Evolutionary conservation across 2,888 invertebrate species (phyloP).

Genomic region (Osmoderma eremita): DNA sequence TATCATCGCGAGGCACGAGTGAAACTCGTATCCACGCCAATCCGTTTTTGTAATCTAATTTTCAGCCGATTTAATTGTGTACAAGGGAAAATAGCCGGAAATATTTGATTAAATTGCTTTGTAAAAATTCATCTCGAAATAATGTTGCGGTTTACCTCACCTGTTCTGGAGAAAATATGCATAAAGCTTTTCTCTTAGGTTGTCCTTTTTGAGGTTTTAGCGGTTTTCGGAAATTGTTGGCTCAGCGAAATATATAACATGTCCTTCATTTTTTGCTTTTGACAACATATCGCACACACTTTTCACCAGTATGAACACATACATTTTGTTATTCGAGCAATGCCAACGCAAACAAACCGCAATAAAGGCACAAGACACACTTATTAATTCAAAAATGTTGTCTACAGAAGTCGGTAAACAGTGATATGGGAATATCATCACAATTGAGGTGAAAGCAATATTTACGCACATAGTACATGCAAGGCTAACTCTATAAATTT

Average conservation of each 20-base stretch:
- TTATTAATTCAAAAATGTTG: background rate
- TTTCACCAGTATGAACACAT: background rate
- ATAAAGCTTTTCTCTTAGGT: conserved; percentile 1
- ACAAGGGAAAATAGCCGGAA: conserved; percentile 17
- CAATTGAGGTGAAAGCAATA: too few relatives aligned
- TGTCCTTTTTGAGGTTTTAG: conserved; percentile 6
- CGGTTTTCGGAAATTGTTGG: conserved; percentile 1
- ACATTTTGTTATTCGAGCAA: background rate
- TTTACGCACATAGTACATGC: too few relatives aligned
- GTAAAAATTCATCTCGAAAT: conserved; percentile 21
- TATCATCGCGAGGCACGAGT: conserved; percentile 17
- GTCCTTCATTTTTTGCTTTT: background rate
- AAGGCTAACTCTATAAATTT: too few relatives aligned
- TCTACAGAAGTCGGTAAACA: background rate
- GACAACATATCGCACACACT: background rate
- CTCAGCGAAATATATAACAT: background rate
- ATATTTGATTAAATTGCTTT: conserved; percentile 26
- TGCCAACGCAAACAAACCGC: background rate
- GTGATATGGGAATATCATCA: background rate
- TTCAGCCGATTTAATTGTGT: conserved; percentile 55
- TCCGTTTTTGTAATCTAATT: conserved; percentile 56
- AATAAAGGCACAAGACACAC: background rate
- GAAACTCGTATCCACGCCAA: conserved; percentile 37
- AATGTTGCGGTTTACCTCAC: conserved; percentile 13
- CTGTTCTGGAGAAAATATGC: conserved; percentile 1